A percentile compares a stretch with the other conserved stretches of the same genome.
These are phyloP conservation scores for Discoglossus pictus DNA, from an alignment of 2,797 vertebrate species.

Conservation along the genomic window DNA sequence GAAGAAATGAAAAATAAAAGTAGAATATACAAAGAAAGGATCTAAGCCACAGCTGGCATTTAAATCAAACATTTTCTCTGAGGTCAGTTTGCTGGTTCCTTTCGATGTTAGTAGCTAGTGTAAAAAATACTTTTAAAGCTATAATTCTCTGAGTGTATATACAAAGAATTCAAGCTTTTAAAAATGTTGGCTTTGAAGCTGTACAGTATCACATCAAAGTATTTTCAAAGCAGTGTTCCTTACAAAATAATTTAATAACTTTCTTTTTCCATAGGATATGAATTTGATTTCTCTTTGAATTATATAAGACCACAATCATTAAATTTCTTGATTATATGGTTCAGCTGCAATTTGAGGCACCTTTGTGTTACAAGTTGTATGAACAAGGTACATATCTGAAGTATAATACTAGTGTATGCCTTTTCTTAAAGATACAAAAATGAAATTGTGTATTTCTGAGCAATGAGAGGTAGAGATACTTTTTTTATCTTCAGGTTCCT, in stretches of 20 bases:
- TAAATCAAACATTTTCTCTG: slow-evolving; percentile 54
- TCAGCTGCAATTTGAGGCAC: neutral
- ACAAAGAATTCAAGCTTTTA: slow-evolving; percentile 50
- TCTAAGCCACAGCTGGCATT: slow-evolving; percentile 52
- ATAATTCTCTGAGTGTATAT: slow-evolving; percentile 49
- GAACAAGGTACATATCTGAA: neutral
- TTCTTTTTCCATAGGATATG: slow-evolving; percentile 45
- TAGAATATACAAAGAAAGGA: slow-evolving; percentile 49
- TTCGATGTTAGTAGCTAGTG: slow-evolving; percentile 46
- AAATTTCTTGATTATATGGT: slow-evolving; percentile 42
- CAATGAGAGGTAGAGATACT: too few species aligned
- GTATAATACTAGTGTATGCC: neutral
- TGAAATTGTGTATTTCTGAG: neutral
- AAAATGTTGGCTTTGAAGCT: slow-evolving; percentile 51
- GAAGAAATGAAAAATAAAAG: slow-evolving; percentile 52
- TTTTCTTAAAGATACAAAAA: neutral
- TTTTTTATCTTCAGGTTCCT: too few species aligned
- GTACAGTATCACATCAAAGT: slow-evolving; percentile 51
- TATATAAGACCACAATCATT: slow-evolving; percentile 47
- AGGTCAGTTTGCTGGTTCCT: slow-evolving; percentile 47
- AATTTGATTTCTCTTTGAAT: slow-evolving; percentile 49
- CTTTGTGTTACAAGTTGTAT: neutral
- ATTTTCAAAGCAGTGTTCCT: slow-evolving; percentile 51
- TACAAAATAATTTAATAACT: slow-evolving; percentile 51
- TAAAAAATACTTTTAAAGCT: slow-evolving; percentile 47